A percentile compares a stretch with the other conserved stretches of the same genome.
phyloP scores from a whole-genome alignment of 2,113 vertebrate genomes.

The Damaliscus lunatus region DNA sequence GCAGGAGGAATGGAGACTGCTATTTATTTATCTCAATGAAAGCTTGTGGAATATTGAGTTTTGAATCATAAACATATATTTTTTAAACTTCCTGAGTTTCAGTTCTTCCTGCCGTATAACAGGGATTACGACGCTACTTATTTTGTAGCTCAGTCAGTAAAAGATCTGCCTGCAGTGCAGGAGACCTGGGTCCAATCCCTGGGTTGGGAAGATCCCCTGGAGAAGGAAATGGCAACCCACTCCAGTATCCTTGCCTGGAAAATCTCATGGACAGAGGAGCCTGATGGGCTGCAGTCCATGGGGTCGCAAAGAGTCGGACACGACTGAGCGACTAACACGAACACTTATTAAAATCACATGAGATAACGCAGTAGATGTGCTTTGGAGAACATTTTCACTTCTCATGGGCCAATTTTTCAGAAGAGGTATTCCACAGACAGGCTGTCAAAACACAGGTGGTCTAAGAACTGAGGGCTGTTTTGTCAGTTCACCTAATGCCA shows the following conservation, averaged over 20 bases:
- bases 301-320: no score
- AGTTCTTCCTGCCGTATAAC: background rate
- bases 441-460: background rate
- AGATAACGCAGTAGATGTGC: background rate
- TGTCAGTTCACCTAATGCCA: no score
- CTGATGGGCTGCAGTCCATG: no score
- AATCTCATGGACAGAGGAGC: no score
- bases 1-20: background rate
- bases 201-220: no score
- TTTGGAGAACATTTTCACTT: background rate
- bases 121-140: background rate
- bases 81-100: background rate
- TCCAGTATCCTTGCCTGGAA: no score
- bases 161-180: no score
- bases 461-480: background rate
- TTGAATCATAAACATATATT: background rate
- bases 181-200: no score
- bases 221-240: no score
- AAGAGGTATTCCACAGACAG: background rate
- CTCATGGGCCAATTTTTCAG: background rate
- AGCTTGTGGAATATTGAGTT: background rate
- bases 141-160: no score
- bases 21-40: background rate
- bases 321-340: no score
- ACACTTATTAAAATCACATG: background rate